Percentiles rank a stretch among this genome's conserved stretches.
Conservation (phyloP, 1,140 invertebrate genomes). For the Cyphomyrmex costatus region DNA sequence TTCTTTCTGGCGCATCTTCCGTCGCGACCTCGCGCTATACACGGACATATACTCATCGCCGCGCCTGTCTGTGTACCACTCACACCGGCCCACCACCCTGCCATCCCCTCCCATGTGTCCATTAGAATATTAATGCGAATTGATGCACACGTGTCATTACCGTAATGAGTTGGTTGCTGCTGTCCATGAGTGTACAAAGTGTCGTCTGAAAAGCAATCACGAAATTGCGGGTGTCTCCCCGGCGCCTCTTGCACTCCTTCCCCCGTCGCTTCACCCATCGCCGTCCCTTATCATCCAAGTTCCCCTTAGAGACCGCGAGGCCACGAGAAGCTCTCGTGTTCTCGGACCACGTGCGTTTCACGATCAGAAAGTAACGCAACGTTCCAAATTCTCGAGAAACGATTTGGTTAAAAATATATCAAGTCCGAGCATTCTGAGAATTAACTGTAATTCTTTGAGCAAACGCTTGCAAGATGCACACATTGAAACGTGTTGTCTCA, state of each 20-base stretch:
- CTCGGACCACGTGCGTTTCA: slow-evolving; percentile 41
- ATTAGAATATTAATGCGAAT: slow-evolving; percentile 87
- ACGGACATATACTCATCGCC: slow-evolving; percentile 27
- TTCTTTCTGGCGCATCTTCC: slow-evolving; percentile 48
- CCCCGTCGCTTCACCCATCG: background rate
- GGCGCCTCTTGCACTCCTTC: slow-evolving; percentile 55
- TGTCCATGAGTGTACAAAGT: slow-evolving; percentile 82
- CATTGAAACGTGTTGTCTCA: background rate
- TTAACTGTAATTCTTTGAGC: background rate
- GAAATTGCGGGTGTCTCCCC: slow-evolving; percentile 84
- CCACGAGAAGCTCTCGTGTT: slow-evolving; percentile 34
- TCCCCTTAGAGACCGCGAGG: slow-evolving; percentile 50
- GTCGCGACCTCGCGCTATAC: slow-evolving; percentile 28
- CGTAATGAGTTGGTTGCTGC: slow-evolving; percentile 85
- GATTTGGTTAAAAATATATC: background rate
- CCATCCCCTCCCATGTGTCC: slow-evolving; percentile 74
- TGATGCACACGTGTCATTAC: slow-evolving; percentile 86
- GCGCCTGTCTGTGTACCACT: slow-evolving; percentile 36
- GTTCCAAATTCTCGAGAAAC: background rate
- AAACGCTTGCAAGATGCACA: background rate
- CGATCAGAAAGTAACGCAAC: background rate
- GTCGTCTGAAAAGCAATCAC: slow-evolving; percentile 84
- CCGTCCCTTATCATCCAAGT: background rate
- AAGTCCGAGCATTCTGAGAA: background rate
- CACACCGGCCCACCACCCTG: slow-evolving; percentile 27